These are phyloP conservation scores for Leptopilina syphax DNA, from an alignment of 2,888 invertebrate genomes.

Conservation along the genomic window DNA sequence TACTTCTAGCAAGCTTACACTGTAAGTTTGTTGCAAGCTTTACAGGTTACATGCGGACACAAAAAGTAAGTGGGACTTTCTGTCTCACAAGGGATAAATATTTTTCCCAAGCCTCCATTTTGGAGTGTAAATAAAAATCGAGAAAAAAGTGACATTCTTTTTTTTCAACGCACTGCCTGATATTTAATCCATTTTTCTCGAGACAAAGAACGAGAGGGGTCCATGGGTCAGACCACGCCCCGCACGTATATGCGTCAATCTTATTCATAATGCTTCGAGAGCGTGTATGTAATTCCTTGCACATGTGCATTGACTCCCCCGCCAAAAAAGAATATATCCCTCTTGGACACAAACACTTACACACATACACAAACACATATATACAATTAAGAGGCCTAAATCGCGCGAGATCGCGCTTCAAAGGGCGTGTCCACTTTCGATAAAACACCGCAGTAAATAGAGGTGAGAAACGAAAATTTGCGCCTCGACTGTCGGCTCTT, in stretches of 20 bases:
- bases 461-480: slow-evolving; percentile 53
- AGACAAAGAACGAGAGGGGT: slow-evolving; percentile 39
- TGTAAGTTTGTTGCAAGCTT: too few species aligned
- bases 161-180: slow-evolving; percentile 38
- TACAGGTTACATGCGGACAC: too few species aligned
- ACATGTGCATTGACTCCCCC: slow-evolving; percentile 60
- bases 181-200: slow-evolving; percentile 49
- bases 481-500: slow-evolving; percentile 6
- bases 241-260: slow-evolving; percentile 66
- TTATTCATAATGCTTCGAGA: slow-evolving; percentile 68
- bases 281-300: slow-evolving; percentile 53
- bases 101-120: too few species aligned
- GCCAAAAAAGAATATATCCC: slow-evolving; percentile 57
- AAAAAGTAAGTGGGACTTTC: too few species aligned
- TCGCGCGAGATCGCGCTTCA: slow-evolving; percentile 71
- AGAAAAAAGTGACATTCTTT: too few species aligned
- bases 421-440: slow-evolving; percentile 62
- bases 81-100: too few species aligned
- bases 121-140: too few species aligned
- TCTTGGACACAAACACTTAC: slow-evolving; percentile 40
- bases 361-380: slow-evolving; percentile 58
- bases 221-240: slow-evolving; percentile 68
- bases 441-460: slow-evolving; percentile 50
- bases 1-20: too few species aligned
- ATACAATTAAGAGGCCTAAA: slow-evolving; percentile 75